A percentile compares a stretch with the other conserved stretches of the same genome.
Evolutionary conservation across 2,113 vertebrate genomes (phyloP).

Genomic region (Miniopterus natalensis): DNA sequence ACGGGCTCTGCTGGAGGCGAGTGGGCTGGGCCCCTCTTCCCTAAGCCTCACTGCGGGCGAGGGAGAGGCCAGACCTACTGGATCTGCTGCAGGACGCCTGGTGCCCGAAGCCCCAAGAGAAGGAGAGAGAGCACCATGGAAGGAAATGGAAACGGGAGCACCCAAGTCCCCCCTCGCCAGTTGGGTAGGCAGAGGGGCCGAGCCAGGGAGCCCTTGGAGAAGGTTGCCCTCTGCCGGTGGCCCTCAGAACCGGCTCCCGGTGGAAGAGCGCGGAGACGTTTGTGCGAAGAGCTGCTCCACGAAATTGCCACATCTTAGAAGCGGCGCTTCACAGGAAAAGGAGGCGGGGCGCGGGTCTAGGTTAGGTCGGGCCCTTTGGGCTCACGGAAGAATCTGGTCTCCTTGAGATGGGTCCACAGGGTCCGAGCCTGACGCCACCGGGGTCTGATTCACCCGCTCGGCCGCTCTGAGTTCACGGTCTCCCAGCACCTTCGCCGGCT

Average conservation of each 20-base stretch:
- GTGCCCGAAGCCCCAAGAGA: too few species aligned
- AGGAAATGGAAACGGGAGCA: not conserved
- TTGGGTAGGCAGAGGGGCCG: not conserved
- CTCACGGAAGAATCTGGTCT: not conserved
- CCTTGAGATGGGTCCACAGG: not conserved
- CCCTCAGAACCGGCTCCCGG: not conserved
- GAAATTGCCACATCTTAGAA: not conserved
- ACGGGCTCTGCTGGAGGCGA: not conserved
- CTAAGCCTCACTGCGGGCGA: not conserved
- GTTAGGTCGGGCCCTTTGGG: not conserved
- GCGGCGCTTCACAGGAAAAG: not conserved
- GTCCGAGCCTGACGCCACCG: not conserved
- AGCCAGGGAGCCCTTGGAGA: not conserved
- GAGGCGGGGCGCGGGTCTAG: not conserved
- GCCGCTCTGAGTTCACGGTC: not conserved
- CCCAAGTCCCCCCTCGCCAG: not conserved
- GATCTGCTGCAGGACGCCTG: not conserved
- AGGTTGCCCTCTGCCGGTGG: conserved; percentile 63
- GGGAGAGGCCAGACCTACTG: not conserved
- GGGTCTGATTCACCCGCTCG: not conserved
- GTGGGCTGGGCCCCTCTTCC: not conserved
- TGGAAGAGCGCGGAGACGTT: rapidly evolving
- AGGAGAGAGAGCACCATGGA: not conserved
- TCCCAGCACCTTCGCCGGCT: not conserved
- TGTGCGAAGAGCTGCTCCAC: rapidly evolving